A percentile compares a stretch with the other conserved stretches of the same genome.
Conservation (phyloP, 2,888 invertebrate genomes). For the Chrysopilus asiliformis region DNA sequence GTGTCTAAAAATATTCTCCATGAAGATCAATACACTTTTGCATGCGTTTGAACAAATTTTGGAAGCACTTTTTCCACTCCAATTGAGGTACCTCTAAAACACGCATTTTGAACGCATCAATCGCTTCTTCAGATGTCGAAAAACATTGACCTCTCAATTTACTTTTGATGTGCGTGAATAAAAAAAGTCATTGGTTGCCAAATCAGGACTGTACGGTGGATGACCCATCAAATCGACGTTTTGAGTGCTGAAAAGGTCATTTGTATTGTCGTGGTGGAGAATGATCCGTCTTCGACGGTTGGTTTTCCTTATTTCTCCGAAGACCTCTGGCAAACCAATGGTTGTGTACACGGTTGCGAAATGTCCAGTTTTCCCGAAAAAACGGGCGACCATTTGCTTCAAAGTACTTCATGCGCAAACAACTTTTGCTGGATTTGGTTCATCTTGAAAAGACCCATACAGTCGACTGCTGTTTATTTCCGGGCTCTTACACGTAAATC, state of each 20-base stretch:
- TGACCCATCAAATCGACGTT: conserved; percentile 5
- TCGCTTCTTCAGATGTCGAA: conserved; percentile 16
- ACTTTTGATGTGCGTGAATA: conserved; percentile 16
- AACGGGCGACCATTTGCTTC: conserved; percentile 14
- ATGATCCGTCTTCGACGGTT: conserved; percentile 3
- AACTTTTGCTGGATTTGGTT: conserved; percentile 13
- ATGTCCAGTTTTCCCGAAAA: conserved; percentile 7
- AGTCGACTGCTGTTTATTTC: conserved; percentile 11
- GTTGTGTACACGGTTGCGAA: conserved; percentile 4
- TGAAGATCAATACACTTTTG: conserved; percentile 18
- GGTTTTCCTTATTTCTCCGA: conserved; percentile 14
- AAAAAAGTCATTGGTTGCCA: conserved; percentile 18
- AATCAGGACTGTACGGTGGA: conserved; percentile 7
- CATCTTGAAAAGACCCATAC: conserved; percentile 11
- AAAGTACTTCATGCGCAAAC: conserved; percentile 13
- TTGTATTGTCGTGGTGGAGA: conserved; percentile 6
- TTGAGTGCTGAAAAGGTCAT: background rate
- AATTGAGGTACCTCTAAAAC: conserved; percentile 16
- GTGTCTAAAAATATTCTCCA: conserved; percentile 13
- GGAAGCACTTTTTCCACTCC: conserved; percentile 16
- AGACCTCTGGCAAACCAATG: conserved; percentile 13
- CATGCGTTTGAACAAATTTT: conserved; percentile 19
- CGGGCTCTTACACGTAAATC: conserved; percentile 11
- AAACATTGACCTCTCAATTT: conserved; percentile 16
- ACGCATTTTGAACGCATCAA: conserved; percentile 18